A percentile compares a stretch with the other conserved stretches of the same genome.
Evolutionary conservation across 2,888 invertebrate species (phyloP).

Genomic region (Cecidostiba fungosa): DNA sequence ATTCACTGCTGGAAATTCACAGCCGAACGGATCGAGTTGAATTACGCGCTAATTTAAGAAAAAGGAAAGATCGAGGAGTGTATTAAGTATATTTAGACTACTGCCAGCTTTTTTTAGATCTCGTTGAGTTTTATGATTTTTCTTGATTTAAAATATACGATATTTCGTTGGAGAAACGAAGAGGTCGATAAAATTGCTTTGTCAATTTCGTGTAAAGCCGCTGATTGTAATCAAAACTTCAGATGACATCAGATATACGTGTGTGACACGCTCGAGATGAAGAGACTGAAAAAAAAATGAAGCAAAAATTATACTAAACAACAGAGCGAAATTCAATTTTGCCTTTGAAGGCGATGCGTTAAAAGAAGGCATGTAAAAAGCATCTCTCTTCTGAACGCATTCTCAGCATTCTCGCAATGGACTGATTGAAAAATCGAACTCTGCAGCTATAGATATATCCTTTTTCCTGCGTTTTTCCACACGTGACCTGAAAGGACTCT

Average conservation of each 20-base stretch:
- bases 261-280: too few species aligned
- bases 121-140: neutral
- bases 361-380: neutral
- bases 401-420: neutral
- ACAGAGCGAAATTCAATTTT: too few species aligned
- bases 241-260: too few species aligned
- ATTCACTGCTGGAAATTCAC: neutral
- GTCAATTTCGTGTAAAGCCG: too few species aligned
- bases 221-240: too few species aligned
- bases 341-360: neutral
- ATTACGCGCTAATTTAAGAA: neutral
- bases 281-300: too few species aligned
- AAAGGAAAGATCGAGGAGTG: neutral
- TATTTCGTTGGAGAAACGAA: too few species aligned
- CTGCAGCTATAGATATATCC: neutral
- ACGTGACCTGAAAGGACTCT: slow-evolving; percentile 9
- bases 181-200: too few species aligned
- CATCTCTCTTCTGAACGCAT: neutral
- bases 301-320: too few species aligned
- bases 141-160: too few species aligned
- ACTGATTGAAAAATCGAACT: slow-evolving; percentile 23
- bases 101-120: neutral
- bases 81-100: neutral
- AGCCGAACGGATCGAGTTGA: neutral
- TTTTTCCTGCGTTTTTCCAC: slow-evolving; percentile 17